Percentiles rank a stretch among this genome's conserved stretches.
Evolutionary conservation across 35 echinoderm and acorn worm species (phyloP).

Genomic region (Antedon bifida): DNA sequence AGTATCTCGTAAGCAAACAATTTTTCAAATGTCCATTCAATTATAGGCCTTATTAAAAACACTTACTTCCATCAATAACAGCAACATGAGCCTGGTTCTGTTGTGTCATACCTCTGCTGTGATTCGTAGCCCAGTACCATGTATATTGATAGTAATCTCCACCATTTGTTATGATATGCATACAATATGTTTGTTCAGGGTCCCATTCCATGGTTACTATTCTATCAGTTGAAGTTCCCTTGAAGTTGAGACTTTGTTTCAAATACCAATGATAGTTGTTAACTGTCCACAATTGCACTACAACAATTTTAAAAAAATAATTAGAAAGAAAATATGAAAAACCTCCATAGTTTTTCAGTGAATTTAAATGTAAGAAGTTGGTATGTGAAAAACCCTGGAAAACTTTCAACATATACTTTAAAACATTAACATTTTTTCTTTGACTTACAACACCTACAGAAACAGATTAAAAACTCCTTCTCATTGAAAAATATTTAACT

Average conservation of each 20-base stretch:
- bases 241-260: constrained; percentile 76
- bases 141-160: constrained; percentile 58
- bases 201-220: constrained; percentile 58
- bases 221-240: constrained; percentile 12
- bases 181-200: constrained; percentile 67
- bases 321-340: no score
- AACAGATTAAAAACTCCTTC: no score
- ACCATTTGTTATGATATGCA: constrained; percentile 45
- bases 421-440: no score
- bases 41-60: no score
- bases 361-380: no score
- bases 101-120: constrained; percentile 40
- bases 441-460: no score
- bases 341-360: no score
- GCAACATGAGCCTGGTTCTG: constrained; percentile 51
- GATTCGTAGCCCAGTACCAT: constrained; percentile 50
- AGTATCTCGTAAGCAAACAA: no score
- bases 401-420: no score
- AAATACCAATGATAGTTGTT: constrained; percentile 94
- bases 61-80: constrained; percentile 82
- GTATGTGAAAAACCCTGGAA: no score
- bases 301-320: constrained; percentile 7
- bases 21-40: no score
- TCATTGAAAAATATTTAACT: no score
- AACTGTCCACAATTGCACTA: constrained; percentile 91